Evolutionary conservation across 2,113 vertebrate species (phyloP).

Genomic region (Microtus oregoni): DNA sequence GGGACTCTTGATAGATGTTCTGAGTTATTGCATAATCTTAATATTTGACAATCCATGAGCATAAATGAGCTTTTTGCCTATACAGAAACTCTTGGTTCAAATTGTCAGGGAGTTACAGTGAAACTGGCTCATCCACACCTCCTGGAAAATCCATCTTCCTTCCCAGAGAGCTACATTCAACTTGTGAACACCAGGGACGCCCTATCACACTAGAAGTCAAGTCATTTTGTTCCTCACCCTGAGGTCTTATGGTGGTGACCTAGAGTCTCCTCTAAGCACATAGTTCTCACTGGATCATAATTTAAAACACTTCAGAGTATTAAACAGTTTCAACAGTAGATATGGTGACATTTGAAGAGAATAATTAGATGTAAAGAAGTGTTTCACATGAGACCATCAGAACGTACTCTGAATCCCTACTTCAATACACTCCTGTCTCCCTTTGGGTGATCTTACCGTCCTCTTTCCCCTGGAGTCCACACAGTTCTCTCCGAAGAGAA

Average conservation of each 20-base stretch:
- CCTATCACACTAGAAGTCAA: neutral
- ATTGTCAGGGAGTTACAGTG: neutral
- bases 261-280: neutral
- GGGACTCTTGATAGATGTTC: neutral
- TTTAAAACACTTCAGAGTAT: neutral
- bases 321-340: neutral
- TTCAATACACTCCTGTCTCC: neutral
- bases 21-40: neutral
- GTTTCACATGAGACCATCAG: no score
- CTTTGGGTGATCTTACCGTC: neutral
- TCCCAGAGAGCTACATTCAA: neutral
- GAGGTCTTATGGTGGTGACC: no score
- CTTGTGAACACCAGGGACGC: fast-evolving
- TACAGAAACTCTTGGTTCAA: neutral
- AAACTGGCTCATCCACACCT: no score
- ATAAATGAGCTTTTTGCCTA: neutral
- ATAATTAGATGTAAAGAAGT: neutral
- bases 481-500: neutral
- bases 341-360: neutral
- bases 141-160: neutral
- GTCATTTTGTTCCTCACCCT: no score
- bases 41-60: neutral
- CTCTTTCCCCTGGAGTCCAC: neutral
- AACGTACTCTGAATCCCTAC: neutral
- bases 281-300: neutral